Conservation (phyloP, 2,797 vertebrate genomes). For the Danio choprae region DNA sequence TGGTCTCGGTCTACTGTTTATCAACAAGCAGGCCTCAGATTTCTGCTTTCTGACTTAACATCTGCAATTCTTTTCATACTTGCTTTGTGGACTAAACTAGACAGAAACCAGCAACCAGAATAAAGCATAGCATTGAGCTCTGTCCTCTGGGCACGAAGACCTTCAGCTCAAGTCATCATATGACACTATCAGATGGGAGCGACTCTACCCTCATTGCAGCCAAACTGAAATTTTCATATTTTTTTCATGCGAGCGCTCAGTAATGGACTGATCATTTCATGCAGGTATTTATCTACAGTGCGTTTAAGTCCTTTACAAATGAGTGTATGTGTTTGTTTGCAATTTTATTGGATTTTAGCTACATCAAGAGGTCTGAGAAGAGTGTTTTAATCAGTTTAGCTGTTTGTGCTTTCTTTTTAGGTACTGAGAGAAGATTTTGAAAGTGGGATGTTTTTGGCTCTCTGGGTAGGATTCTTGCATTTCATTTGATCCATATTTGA, state of each 20-base stretch:
- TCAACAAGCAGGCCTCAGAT: slow-evolving; percentile 33
- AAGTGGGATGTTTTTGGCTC: slow-evolving; percentile 38
- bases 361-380: neutral
- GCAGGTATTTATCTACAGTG: slow-evolving; percentile 4
- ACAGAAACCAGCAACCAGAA: slow-evolving; percentile 41
- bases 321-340: slow-evolving; percentile 16
- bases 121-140: slow-evolving; percentile 52
- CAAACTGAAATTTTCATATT: neutral
- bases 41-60: slow-evolving; percentile 51
- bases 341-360: neutral
- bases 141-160: slow-evolving; percentile 44
- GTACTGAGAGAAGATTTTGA: slow-evolving; percentile 22
- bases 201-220: slow-evolving; percentile 14
- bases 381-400: neutral
- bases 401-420: slow-evolving; percentile 23
- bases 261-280: slow-evolving; percentile 2
- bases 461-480: slow-evolving; percentile 43
- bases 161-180: slow-evolving; percentile 53
- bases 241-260: neutral
- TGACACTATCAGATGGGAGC: slow-evolving; percentile 50
- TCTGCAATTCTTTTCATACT: slow-evolving; percentile 52
- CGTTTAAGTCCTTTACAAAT: neutral
- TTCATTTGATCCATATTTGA: slow-evolving; percentile 58
- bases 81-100: neutral
- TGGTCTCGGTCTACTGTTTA: slow-evolving; percentile 41